Base-by-base conservation (phyloP, 2,888 invertebrate genomes). In the Holacanthella duospinosa region DNA sequence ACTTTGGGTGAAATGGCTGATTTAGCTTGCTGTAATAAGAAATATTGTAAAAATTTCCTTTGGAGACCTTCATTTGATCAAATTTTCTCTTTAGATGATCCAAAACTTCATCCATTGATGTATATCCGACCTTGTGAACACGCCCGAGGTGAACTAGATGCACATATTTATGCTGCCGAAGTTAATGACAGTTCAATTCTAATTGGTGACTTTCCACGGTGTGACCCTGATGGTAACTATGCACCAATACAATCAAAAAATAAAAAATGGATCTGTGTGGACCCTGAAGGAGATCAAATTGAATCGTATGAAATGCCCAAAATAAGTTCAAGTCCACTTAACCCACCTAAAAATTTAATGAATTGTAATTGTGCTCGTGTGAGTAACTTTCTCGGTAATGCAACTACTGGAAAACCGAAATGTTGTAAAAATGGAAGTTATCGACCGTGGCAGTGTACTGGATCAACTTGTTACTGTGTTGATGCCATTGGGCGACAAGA, bases 351-450 rank as follows among this genome's bases (percentile, higher is more conserved):
- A 9, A 9, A 9, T 21, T 21, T 21, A 21, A 75, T 75, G 74
- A 70, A 75, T 61, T 76, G 76, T 66, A 64, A 84, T 75, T 87
- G 86, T 74, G 84, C 85, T 0, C 76, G 82, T 74, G 82, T 84
- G 0, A 75, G 77, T 1, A 71, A 77, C 26, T 62, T 82, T 9
- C 77, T 85, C 76, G 73, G 74, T 0, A 54, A 74, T 76, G 56
- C 71, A 74, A 24, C 67, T 0, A 69, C 73, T 1, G 80, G 81
- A 67, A 75, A 78, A 56, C 85, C 85, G 0, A 75, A 78, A 0
- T 87, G 86, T 73, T 82, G 82, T 70, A 72, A 74, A 6, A 84
- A 85, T 74, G 87, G 87, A 19, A 86, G 84, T 75, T 87, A 83
- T 74, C 77, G 82, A 59, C 72, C 74, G 2, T 77, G 83, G 57